Evolutionary conservation across 2,113 vertebrate genomes (phyloP).

Genomic region (Nothobranchius furzeri): DNA sequence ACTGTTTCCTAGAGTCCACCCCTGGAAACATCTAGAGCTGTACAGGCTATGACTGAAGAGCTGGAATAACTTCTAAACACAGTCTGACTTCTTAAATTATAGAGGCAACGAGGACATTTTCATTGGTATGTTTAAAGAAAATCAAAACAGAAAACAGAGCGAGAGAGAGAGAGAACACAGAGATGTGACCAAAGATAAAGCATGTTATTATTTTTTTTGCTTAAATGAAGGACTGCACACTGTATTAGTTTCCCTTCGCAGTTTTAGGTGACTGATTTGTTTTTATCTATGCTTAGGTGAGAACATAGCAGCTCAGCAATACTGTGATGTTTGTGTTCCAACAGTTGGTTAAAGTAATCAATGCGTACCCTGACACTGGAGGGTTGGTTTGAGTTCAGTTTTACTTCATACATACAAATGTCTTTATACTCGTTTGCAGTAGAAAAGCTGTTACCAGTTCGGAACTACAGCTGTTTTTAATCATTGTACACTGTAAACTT

Average conservation of each 20-base stretch:
- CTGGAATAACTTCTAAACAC: background rate
- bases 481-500: conserved; percentile 1
- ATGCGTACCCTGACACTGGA: background rate
- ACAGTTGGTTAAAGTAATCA: background rate
- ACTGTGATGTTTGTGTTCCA: background rate
- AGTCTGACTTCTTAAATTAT: conserved; percentile 12
- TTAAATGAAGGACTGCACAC: background rate
- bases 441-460: background rate
- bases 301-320: background rate
- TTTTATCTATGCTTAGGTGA: background rate
- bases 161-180: too few species aligned
- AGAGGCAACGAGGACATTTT: background rate
- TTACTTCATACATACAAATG: background rate
- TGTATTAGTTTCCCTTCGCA: background rate
- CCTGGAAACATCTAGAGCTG: conserved; percentile 3
- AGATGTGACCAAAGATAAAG: conserved; percentile 42
- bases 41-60: background rate
- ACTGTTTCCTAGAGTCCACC: conserved; percentile 24
- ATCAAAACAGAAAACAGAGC: background rate
- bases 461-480: background rate
- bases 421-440: conserved; percentile 16
- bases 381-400: conserved; percentile 6
- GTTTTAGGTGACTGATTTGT: background rate
- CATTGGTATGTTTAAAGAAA: background rate
- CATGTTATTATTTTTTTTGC: background rate